Base-by-base conservation (phyloP, 2,797 vertebrate species). In the Parambassis ranga region DNA sequence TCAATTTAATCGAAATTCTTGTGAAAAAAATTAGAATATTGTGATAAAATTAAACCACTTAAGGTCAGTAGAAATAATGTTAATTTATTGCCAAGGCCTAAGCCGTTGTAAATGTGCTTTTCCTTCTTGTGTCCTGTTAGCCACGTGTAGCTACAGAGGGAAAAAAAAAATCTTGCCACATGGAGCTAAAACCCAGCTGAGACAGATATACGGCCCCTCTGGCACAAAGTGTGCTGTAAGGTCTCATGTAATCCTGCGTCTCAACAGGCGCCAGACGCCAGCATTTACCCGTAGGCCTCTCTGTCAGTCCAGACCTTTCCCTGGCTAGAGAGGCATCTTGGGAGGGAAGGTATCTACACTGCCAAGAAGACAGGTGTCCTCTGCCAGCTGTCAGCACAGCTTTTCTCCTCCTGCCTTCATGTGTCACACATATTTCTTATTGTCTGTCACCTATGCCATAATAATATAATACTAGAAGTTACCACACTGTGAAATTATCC, bases 321-420 rank as follows among this genome's bases (percentile, higher is more conserved):
- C 77, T 82, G 82, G 80, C 85, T 81, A 63, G 72, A 72, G 56
- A 71, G 61, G 82, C 79, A 86, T 89, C 81, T 82, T 85, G 90
- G 89, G 89, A 91, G 73, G 28, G 55, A 60, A 84, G 78, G 77
- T 72, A 77, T 69, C 77, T 76, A 78, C 80, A 69, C 74, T 87
- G 83, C 83, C 81, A 86, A 87, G 82, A 79, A 88, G 84, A 85
- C 90, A 91, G 90, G 87, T 92, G 90, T 86, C 90, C 75, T 58
- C 57, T 71, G 85, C 90, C 91, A 92, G 89, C 90, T 92, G 90
- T 85, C 84, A 65, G 36, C 49, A 46, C 74, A 72, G 76, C 31
- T 75, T 77, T 77, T 68, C 65, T 69, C 74, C 22, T 65, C 49
- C 53, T 55, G 65, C 18, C 69, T 69, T 53, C 37, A 39, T 75